Percentiles rank a stretch among this genome's conserved stretches.
Evolutionary conservation across 2,888 invertebrate genomes (phyloP).

Genomic region (Drosophila phalerata): DNA sequence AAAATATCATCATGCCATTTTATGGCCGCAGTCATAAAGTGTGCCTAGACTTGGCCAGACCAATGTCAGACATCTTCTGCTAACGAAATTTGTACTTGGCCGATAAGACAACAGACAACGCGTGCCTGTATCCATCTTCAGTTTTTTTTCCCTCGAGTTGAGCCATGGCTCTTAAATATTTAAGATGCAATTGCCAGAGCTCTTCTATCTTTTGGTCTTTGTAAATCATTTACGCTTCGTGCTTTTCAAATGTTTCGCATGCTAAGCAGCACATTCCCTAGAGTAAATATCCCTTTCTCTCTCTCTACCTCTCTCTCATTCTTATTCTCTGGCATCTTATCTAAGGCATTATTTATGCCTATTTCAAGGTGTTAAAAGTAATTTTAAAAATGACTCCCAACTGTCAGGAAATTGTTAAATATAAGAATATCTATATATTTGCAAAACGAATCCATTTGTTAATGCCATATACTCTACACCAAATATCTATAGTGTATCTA

Average conservation of each 20-base stretch:
- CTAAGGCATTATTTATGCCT: conserved; percentile 67
- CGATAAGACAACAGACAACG: conserved; percentile 44
- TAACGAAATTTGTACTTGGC: conserved; percentile 45
- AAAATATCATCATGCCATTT: conserved; percentile 51
- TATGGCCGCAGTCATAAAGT: conserved; percentile 50
- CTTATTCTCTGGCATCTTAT: conserved; percentile 22
- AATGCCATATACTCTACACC: conserved; percentile 6
- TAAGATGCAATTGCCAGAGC: conserved; percentile 63
- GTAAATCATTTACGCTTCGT: conserved; percentile 64
- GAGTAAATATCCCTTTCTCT: background rate
- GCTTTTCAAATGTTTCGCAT: conserved; percentile 55
- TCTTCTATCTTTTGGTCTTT: conserved; percentile 44
- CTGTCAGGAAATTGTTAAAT: conserved; percentile 32
- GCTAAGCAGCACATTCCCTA: conserved; percentile 29
- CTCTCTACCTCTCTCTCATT: too few relatives aligned
- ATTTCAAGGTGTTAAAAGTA: conserved; percentile 51
- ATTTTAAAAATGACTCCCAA: conserved; percentile 63
- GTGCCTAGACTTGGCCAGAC: conserved; percentile 13
- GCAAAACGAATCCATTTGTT: conserved; percentile 25
- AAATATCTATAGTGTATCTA: background rate
- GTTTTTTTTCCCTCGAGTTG: background rate
- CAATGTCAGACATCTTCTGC: conserved; percentile 12
- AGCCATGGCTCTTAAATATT: conserved; percentile 65
- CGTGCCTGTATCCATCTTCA: conserved; percentile 5
- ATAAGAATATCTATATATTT: conserved; percentile 30